These are phyloP conservation scores for Rostratula benghalensis DNA, from an alignment of 2,113 vertebrate species.

Conservation along the genomic window DNA sequence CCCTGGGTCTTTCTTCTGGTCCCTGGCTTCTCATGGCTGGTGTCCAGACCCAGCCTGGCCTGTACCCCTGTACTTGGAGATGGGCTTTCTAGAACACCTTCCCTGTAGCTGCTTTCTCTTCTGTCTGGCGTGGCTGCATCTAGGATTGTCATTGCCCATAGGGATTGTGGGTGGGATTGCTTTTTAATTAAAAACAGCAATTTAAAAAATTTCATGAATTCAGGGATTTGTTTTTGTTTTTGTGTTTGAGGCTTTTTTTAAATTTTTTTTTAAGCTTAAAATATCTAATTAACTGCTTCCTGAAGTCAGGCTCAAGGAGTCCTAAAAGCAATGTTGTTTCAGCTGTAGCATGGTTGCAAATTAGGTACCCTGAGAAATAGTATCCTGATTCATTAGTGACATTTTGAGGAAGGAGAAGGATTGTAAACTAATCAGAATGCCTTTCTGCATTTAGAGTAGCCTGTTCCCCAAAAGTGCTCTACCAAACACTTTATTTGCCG, in stretches of 20 bases:
- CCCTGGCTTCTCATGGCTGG: rapidly evolving
- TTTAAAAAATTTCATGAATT: neutral
- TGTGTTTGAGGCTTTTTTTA: no score
- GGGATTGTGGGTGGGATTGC: neutral
- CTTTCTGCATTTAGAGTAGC: neutral
- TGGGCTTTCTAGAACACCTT: neutral
- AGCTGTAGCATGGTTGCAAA: neutral
- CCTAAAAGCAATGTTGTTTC: neutral
- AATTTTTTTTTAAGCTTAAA: neutral
- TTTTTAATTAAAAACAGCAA: neutral
- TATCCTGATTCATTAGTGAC: neutral
- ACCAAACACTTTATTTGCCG: neutral
- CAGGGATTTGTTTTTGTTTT: no score
- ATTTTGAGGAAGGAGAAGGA: neutral
- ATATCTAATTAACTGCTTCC: neutral
- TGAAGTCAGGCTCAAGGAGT: neutral
- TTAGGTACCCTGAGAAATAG: neutral
- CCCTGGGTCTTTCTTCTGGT: neutral
- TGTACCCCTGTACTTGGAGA: neutral
- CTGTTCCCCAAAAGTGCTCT: neutral
- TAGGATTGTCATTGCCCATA: neutral
- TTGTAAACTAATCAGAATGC: neutral
- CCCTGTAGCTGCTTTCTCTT: neutral
- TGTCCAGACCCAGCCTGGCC: neutral
- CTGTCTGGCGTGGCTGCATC: neutral